Evolutionary conservation across 2,113 vertebrate species (phyloP), one percentile per base, ranked within the genome.

Genomic region (Eretmochelys imbricata): DNA sequence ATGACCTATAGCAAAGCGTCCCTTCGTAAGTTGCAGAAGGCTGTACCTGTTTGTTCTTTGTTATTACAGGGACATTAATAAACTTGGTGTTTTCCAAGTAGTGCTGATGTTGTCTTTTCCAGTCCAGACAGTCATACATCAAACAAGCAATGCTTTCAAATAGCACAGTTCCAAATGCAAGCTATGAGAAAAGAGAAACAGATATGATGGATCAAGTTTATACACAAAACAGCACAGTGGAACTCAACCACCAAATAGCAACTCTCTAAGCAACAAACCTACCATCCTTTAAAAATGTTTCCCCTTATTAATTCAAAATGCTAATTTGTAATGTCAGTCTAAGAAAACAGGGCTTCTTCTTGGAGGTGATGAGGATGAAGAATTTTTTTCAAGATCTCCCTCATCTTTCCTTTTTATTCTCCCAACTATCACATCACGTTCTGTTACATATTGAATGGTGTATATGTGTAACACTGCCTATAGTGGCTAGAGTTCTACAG

Each of bases 81-180:
- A 99, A 95, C 82, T 91, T 96, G 82, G 98, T 97, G 79, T 93
- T 98, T 95, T 98, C 94, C 84, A 99, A 89, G 91, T 99, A 99
- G 93, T 98, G 98, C 90, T 96, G 95, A 95, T 99, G 97, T 82
- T 99, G 99, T 89, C 98, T 97, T 87, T 98, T 99, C 99, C 99
- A 99, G 20, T 99, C 98, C 98, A 99, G 95, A 82, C 96, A 98
- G 96, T 99, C 98, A 54, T 99, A 99, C 96, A 99, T 98, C 82
- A 99, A 97, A 93, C 93, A 98, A 89, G 99, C 99, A 87, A 99
- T 92, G 3, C 95, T 97, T 50, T 99, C 99, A 98, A 99, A 99
- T 51, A 99, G 93, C 0, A 5, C 49, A 1, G 98, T 98, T 75
- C 99, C 99, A 87, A 98, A 89, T 31, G 93, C 93, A 96, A 99